These are phyloP conservation scores for Pteropus alecto DNA, from an alignment of 2,113 vertebrate genomes.

Conservation along the genomic window DNA sequence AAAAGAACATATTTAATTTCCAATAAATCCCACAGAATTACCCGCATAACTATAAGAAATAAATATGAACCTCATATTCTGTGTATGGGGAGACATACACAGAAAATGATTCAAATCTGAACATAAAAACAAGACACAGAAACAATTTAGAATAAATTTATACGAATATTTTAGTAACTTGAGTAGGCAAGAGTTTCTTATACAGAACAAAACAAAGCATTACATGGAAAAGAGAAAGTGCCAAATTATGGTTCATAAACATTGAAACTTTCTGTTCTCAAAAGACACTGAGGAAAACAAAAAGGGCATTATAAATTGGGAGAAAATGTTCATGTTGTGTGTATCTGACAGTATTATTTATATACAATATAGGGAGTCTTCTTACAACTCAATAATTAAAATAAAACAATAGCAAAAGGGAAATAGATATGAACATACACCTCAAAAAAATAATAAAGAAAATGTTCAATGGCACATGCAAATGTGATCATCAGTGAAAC, in stretches of 20 bases:
- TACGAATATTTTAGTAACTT: background rate
- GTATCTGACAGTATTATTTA: background rate
- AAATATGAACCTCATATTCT: background rate
- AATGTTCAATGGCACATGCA: background rate
- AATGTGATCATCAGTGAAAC: background rate
- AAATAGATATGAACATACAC: background rate
- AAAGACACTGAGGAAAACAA: background rate
- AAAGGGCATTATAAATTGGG: background rate
- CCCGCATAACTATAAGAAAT: background rate
- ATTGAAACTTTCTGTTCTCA: background rate
- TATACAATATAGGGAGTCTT: background rate
- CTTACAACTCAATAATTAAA: background rate
- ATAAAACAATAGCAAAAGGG: background rate
- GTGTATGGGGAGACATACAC: background rate
- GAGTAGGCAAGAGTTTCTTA: background rate
- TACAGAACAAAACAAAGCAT: background rate
- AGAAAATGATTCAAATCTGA: background rate
- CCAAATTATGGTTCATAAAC: background rate
- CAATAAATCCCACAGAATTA: background rate
- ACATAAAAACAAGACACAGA: background rate
- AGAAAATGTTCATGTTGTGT: background rate
- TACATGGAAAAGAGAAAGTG: background rate
- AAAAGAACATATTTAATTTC: background rate
- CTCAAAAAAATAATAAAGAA: background rate
- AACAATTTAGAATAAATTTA: background rate